Base-by-base conservation (phyloP, 1,140 invertebrate genomes). In the Yoshiicerus persimilis region DNA sequence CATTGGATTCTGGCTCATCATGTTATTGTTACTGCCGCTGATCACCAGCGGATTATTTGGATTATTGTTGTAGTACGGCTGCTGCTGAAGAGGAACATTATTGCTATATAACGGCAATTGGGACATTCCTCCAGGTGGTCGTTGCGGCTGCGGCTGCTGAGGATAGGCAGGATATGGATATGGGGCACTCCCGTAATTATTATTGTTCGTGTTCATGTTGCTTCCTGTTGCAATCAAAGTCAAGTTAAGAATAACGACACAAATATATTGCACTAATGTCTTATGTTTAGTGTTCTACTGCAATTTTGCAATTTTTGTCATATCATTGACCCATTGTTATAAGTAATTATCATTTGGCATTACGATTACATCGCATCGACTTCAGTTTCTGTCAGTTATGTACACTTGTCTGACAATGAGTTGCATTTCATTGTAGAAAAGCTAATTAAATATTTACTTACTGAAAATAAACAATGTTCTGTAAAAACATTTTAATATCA, bases 131-230 rank as follows among this genome's bases (percentile, higher is more conserved):
- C 75, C 38, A 80, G 64, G 66, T 80, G 64, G 86, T 87, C 16
- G 32, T 32, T 77, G 86, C 38, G 34, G 70, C 75, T 87, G 86
- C 16, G 62, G 25, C 38, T 87, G 87, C n/a, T 83, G 77, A 34
- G 75, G 75, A 62, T 87, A 84, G 34, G n/a, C 66, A 70, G 39
- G 77, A 66, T 75, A 56, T 34, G 32, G 36, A 25, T 34, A 70
- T 13, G 77, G 62, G 64, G 16, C 62, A 36, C 34, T 84, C 36
- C 87, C 87, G 83, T 88, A 84, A 70, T 88, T 88, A 39, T 85
- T 85, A 41, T 66, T 85, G 23, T 70, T n/a, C n/a, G n/a, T 88
- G 87, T 85, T 88, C 56, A 64, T 10, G 77, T 66, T 84, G 20
- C 83, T 36, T 84, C 32, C 38, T 87, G 39, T 23, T 87, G 23